Percentiles rank a stretch among this genome's conserved stretches.
Conservation (phyloP, 2,888 invertebrate species). For the Coelinius sp. region DNA sequence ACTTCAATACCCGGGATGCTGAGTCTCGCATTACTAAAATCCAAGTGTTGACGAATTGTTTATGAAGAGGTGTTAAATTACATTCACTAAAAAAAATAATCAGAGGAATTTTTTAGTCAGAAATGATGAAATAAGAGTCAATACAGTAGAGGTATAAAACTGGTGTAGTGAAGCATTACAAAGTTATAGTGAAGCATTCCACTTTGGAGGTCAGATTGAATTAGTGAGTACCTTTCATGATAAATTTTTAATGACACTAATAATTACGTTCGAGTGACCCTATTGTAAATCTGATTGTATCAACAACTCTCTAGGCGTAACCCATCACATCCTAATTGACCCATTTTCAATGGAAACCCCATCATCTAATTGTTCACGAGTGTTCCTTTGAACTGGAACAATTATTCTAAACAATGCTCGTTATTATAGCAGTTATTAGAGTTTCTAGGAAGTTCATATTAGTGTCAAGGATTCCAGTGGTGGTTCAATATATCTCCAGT, state of each 20-base stretch:
- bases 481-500: neutral
- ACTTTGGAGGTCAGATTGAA: neutral
- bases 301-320: slow-evolving; percentile 23
- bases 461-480: slow-evolving; percentile 14
- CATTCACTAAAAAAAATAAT: neutral
- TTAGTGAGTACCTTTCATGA: neutral
- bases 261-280: slow-evolving; percentile 4
- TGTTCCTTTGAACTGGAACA: slow-evolving; percentile 40
- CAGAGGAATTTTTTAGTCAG: neutral
- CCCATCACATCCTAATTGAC: slow-evolving; percentile 43
- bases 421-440: slow-evolving; percentile 28
- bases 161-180: no score
- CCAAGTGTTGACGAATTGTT: neutral
- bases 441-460: slow-evolving; percentile 44
- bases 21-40: slow-evolving; percentile 2
- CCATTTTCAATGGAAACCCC: slow-evolving; percentile 33
- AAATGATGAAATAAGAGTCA: neutral
- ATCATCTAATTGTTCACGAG: slow-evolving; percentile 43
- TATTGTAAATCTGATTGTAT: slow-evolving; percentile 25
- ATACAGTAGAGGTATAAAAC: neutral
- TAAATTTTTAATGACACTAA: slow-evolving; percentile 10
- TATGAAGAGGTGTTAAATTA: slow-evolving; percentile 5
- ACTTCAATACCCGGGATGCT: slow-evolving; percentile 2
- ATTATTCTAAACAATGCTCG: slow-evolving; percentile 22
- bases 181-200: neutral